Conservation (phyloP, 1,140 invertebrate genomes). For the Brachionus sp. region DNA sequence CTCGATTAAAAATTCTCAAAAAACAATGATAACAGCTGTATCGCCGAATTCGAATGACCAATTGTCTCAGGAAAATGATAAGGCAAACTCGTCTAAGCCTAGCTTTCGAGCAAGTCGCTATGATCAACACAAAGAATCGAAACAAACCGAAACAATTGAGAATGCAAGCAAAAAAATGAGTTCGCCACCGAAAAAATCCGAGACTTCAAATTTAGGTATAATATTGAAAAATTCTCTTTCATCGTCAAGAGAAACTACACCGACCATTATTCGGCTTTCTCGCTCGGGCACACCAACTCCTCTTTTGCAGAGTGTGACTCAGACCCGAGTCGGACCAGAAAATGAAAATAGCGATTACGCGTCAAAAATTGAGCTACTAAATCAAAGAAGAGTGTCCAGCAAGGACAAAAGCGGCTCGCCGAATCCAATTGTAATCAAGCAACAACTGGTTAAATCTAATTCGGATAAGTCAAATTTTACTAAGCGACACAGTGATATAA, state of each 20-base stretch:
- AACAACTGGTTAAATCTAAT: background rate
- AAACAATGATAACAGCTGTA: background rate
- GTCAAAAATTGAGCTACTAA: background rate
- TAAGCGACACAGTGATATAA: background rate
- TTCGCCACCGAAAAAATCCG: slow-evolving; percentile 29
- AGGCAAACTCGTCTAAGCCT: background rate
- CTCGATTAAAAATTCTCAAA: background rate
- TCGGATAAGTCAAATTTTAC: background rate
- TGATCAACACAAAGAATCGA: slow-evolving; percentile 10
- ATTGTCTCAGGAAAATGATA: background rate
- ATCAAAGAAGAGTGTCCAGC: slow-evolving; percentile 7
- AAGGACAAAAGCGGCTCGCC: background rate
- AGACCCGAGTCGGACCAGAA: background rate
- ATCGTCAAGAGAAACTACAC: slow-evolving; percentile 1
- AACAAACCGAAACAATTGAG: background rate
- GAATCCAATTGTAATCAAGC: background rate
- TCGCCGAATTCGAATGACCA: background rate
- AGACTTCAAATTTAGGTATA: slow-evolving; percentile 23
- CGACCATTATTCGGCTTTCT: slow-evolving; percentile 7
- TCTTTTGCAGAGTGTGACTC: slow-evolving; percentile 1
- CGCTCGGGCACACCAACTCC: slow-evolving; percentile 13
- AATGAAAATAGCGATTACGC: background rate
- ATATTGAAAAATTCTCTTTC: slow-evolving; percentile 32
- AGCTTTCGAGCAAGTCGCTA: background rate
- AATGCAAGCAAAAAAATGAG: background rate